phyloP scores from a whole-genome alignment of 2,113 vertebrate species.

The Heptranchias perlo region DNA sequence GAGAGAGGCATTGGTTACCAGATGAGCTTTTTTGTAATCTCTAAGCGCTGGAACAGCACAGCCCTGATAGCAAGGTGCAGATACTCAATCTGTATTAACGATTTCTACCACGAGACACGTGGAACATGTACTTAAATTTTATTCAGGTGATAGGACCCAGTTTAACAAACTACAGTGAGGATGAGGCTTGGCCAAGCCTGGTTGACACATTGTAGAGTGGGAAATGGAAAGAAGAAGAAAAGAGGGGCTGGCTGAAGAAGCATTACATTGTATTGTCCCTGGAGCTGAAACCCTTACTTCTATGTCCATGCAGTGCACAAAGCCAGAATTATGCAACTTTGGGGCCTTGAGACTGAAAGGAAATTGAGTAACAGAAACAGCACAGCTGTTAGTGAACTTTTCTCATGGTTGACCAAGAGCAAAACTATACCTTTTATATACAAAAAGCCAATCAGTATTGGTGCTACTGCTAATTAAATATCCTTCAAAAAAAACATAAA shows the following conservation, averaged over 20 bases:
- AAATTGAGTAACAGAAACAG: background rate
- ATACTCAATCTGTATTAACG: background rate
- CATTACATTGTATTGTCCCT: slow-evolving; percentile 56
- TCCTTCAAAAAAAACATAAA: too few relatives aligned
- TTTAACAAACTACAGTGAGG: slow-evolving; percentile 97
- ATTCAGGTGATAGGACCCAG: slow-evolving; percentile 94
- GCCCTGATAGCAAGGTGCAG: background rate
- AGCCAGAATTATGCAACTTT: background rate
- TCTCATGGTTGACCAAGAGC: background rate
- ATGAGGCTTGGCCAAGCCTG: slow-evolving; percentile 98
- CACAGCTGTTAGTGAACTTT: background rate
- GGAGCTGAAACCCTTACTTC: background rate
- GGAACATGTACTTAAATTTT: slow-evolving; percentile 99
- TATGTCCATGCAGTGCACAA: background rate
- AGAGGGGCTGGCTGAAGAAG: slow-evolving; percentile 59
- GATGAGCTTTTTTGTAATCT: background rate
- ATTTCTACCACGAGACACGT: slow-evolving; percentile 81
- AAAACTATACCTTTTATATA: background rate
- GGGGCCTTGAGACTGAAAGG: background rate
- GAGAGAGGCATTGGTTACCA: background rate
- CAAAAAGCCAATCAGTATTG: background rate
- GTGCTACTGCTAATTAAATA: too few relatives aligned
- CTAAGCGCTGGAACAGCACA: background rate
- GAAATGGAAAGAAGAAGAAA: slow-evolving; percentile 81
- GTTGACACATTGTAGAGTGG: slow-evolving; percentile 98